phyloP scores from a whole-genome alignment of 2,888 invertebrate genomes.

The Leptogaster cylindrica region DNA sequence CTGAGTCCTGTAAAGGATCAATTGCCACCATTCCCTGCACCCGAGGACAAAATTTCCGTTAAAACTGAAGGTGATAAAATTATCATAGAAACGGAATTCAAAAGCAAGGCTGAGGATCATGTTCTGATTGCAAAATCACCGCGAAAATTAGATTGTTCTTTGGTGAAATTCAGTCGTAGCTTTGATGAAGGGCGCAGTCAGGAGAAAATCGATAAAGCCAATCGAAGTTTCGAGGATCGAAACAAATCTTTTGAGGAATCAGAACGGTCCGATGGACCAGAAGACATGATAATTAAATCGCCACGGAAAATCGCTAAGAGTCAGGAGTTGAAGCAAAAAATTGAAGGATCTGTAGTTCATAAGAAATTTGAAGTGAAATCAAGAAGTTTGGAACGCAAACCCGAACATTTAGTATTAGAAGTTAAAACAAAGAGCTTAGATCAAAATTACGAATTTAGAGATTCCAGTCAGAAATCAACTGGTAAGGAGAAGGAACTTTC shows the following conservation, averaged over 20 bases:
- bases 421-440: slow-evolving; percentile 75
- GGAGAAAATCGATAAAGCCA: slow-evolving; percentile 66
- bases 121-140: slow-evolving; percentile 78
- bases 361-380: slow-evolving; percentile 70
- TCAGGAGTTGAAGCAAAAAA: slow-evolving; percentile 69
- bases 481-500: slow-evolving; percentile 57
- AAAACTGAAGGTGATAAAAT: slow-evolving; percentile 75
- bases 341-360: slow-evolving; percentile 70
- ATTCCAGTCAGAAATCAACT: slow-evolving; percentile 52
- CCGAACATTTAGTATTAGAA: slow-evolving; percentile 67
- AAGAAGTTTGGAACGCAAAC: slow-evolving; percentile 71
- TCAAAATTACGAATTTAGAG: slow-evolving; percentile 66
- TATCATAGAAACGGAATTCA: slow-evolving; percentile 75
- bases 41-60: slow-evolving; percentile 75
- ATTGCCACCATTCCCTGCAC: slow-evolving; percentile 73
- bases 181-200: slow-evolving; percentile 69
- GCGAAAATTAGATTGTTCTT: slow-evolving; percentile 71
- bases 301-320: slow-evolving; percentile 68
- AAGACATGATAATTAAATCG: slow-evolving; percentile 65
- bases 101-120: slow-evolving; percentile 76
- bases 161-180: slow-evolving; percentile 68
- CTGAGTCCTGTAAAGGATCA: slow-evolving; percentile 77
- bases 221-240: slow-evolving; percentile 70
- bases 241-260: slow-evolving; percentile 70
- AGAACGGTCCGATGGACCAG: slow-evolving; percentile 65